Conservation (phyloP, 2,113 vertebrate species). For the cat (Felis catus) region F.catus_Fca126_mat1.0 CM031414.1:63873001-63873500, state of each 20-base stretch:
- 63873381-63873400: background rate
- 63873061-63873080: too few relatives aligned
- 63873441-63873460: background rate
- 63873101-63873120: background rate
- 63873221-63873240: background rate
- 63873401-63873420: background rate
- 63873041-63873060: too few relatives aligned
- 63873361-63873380: background rate
- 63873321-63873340: background rate
- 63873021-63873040: too few relatives aligned
- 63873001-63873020: too few relatives aligned
- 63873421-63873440: background rate
- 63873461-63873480: background rate
- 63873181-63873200: background rate
- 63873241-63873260: background rate
- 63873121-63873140: background rate
- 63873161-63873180: background rate
- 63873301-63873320: background rate
- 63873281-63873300: background rate
- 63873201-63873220: background rate
- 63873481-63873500: background rate
- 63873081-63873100: background rate
- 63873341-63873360: slow-evolving; percentile 26
- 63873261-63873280: background rate
- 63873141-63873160: background rate